Evolutionary conservation across 2,888 invertebrate genomes (phyloP).

Genomic region (Eurois occulta): DNA sequence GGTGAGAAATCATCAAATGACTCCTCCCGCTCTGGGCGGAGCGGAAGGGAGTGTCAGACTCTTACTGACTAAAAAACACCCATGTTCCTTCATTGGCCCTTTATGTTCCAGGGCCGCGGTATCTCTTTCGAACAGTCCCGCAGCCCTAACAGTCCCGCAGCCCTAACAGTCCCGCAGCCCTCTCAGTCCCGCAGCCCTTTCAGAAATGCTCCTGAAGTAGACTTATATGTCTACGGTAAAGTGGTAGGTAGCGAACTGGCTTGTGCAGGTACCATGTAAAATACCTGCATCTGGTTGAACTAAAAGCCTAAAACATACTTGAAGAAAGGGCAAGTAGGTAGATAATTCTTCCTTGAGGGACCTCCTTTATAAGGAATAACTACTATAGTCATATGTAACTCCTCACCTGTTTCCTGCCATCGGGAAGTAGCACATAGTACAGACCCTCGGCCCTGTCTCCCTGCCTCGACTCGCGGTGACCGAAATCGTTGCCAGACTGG

Average conservation of each 20-base stretch:
- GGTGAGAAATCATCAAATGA: too few species aligned
- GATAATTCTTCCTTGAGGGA: background rate
- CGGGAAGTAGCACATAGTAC: slow-evolving; percentile 92
- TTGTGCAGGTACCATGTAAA: background rate
- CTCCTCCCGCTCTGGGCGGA: too few species aligned
- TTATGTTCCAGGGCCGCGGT: too few species aligned
- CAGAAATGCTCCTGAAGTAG: background rate
- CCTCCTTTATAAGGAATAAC: background rate
- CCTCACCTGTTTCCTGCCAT: slow-evolving; percentile 92
- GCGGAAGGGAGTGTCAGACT: too few species aligned
- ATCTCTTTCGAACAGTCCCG: too few species aligned
- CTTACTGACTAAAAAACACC: too few species aligned
- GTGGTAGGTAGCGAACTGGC: too few species aligned
- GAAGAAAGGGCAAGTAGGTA: background rate
- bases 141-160: too few species aligned
- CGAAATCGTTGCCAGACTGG: slow-evolving; percentile 92
- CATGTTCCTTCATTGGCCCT: too few species aligned
- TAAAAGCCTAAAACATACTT: background rate
- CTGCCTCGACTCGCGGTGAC: slow-evolving; percentile 92
- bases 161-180: too few species aligned
- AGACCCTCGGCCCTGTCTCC: slow-evolving; percentile 91
- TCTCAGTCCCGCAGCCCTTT: too few species aligned
- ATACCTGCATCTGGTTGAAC: background rate
- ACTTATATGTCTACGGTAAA: background rate
- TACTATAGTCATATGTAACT: background rate